phyloP scores from a whole-genome alignment of 1,140 invertebrate genomes.

The Saccostrea cuccullata region DNA sequence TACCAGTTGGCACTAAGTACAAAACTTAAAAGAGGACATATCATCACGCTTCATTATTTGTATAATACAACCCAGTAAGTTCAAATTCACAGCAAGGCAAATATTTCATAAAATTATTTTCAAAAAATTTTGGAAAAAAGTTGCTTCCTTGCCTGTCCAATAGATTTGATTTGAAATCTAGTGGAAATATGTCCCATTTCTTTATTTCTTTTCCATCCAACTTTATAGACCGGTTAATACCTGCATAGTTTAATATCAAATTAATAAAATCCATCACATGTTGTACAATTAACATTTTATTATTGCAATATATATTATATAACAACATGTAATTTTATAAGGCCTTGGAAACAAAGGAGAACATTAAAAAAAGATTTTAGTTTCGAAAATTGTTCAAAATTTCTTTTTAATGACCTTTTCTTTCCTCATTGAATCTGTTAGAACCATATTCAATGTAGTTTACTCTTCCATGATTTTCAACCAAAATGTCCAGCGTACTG shows the following conservation, averaged over 20 bases:
- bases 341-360: not conserved
- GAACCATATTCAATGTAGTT: slow-evolving; percentile 80
- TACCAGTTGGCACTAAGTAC: too few species aligned
- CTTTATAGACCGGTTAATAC: not conserved
- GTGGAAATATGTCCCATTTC: not conserved
- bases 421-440: slow-evolving; percentile 72
- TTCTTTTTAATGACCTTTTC: slow-evolving; percentile 78
- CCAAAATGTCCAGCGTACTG: slow-evolving; percentile 79
- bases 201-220: not conserved
- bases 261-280: too few species aligned
- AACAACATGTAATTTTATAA: too few species aligned
- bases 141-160: not conserved
- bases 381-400: not conserved
- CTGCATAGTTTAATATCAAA: not conserved
- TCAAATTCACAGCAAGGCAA: too few species aligned
- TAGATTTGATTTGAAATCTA: slow-evolving; percentile 2
- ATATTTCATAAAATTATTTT: not conserved
- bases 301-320: not conserved
- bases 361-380: not conserved
- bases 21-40: too few species aligned
- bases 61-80: too few species aligned
- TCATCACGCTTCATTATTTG: too few species aligned
- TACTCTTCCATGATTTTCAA: slow-evolving; percentile 82
- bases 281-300: too few species aligned
- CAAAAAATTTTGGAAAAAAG: not conserved